phyloP scores from a whole-genome alignment of 2,113 vertebrate genomes.

The Alaudala cheleensis region DNA sequence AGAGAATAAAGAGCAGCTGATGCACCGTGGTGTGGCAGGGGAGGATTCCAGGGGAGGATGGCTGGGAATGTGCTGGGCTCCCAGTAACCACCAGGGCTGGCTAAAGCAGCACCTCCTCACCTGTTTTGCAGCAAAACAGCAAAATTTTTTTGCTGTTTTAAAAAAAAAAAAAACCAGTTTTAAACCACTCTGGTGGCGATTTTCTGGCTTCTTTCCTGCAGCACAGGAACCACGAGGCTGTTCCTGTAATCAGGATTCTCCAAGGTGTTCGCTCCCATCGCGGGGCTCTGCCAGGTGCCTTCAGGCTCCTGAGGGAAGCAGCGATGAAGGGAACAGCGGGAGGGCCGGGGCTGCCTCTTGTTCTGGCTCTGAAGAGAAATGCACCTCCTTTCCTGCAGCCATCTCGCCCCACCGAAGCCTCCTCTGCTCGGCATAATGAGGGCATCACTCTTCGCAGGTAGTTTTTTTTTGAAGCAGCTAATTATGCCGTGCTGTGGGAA shows the following conservation, averaged over 20 bases:
- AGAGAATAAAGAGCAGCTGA: neutral
- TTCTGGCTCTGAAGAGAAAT: neutral
- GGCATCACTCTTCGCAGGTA: conserved; percentile 52
- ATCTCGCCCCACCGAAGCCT: neutral
- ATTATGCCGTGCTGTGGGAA: conserved; percentile 47
- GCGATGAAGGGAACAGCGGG: neutral
- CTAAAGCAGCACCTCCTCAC: fast-evolving
- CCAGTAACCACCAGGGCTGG: neutral
- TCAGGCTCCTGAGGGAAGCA: neutral
- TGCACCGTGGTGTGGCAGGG: too few species aligned
- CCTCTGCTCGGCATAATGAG: conserved; percentile 40
- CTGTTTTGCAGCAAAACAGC: neutral
- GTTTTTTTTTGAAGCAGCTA: conserved; percentile 42
- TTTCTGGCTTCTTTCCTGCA: neutral
- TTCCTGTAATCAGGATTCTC: neutral
- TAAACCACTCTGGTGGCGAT: neutral
- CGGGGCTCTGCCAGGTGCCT: neutral
- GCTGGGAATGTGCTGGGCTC: neutral
- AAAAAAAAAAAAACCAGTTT: too few species aligned
- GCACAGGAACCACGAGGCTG: neutral
- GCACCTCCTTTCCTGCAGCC: conserved; percentile 6
- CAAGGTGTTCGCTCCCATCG: conserved; percentile 13
- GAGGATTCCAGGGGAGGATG: neutral
- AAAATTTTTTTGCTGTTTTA: too few species aligned
- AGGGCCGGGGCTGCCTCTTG: neutral